Evolutionary conservation across 2,797 vertebrate genomes (phyloP), one percentile per base, ranked within the genome.

Genomic region (Betta splendens): DNA sequence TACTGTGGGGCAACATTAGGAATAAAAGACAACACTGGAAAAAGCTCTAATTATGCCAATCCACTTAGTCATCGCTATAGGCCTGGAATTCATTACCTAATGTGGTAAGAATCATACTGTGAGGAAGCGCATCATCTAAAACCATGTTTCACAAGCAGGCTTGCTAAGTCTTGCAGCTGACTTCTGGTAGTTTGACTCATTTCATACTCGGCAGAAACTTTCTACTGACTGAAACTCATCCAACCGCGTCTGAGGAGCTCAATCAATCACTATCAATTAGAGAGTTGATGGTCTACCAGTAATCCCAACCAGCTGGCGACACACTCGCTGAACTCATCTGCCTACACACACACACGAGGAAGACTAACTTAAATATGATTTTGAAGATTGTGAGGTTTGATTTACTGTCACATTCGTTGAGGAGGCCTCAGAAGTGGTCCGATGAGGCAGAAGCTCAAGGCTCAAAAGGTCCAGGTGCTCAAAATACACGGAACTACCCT

Each of bases 221-320:
- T 50, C 48, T 39, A 21, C 44, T 35, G 48, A 68, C 47, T 57
- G 33, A 69, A 76, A 69, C 43, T 35, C 47, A 40, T 37, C 50
- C 67, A 62, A 74, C 75, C 69, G 60, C 1, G 9, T 48, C 54
- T 40, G 48, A 75, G 77, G 69, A 58, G 74, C 69, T 81, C 74
- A 85, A 85, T 89, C 80, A 88, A 87, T 89, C 87, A 85, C 33
- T 18, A 52, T 59, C 81, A 77, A 87, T 88, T 88, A 87, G 62
- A 81, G 65, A 35, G 38, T 47, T 71, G 38, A 18, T 44, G 73
- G 71, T 75, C 72, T 66, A 68, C 50, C 68, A 18, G 37, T 87
- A 80, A 86, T 85, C 72, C 61, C 40, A 5, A 64, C 57, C 85
- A 87, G 75, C 82, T 87, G 84, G 75, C 17, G 67, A 68, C 60